phyloP scores from a whole-genome alignment of 2,797 vertebrate genomes.

The Galagoides demidoff region DNA sequence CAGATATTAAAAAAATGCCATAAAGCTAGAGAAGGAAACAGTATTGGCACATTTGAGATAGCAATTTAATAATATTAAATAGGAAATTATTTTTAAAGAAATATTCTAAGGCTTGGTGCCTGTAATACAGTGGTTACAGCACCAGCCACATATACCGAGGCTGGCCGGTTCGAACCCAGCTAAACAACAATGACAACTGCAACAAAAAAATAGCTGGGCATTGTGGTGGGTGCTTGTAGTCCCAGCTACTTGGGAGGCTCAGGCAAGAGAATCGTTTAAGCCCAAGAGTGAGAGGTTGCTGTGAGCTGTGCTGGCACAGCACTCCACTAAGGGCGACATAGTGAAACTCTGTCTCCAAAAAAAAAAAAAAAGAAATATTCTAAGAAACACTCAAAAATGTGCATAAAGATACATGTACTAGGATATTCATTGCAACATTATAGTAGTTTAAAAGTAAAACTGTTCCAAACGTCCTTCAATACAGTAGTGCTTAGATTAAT shows the following conservation, averaged over 20 bases:
- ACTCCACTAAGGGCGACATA: too few relatives aligned
- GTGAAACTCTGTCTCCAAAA: too few relatives aligned
- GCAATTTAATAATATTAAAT: neutral
- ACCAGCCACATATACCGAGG: too few relatives aligned
- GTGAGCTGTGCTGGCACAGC: too few relatives aligned
- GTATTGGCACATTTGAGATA: neutral
- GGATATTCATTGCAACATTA: neutral
- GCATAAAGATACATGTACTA: neutral
- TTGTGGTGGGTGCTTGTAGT: too few relatives aligned
- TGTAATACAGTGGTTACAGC: too few relatives aligned
- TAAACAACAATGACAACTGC: too few relatives aligned
- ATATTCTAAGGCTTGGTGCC: neutral
- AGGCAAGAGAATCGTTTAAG: too few relatives aligned
- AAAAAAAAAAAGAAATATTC: neutral
- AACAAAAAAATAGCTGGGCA: too few relatives aligned
- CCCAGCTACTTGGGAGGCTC: too few relatives aligned
- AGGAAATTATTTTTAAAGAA: constrained; percentile 5
- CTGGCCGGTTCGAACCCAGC: too few relatives aligned
- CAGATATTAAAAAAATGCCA: neutral
- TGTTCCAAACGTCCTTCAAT: neutral
- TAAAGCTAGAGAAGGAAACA: neutral
- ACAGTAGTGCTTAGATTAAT: neutral
- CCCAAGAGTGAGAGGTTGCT: too few relatives aligned
- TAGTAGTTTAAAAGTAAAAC: neutral
- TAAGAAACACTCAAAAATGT: neutral